Percentiles rank a stretch among this genome's conserved stretches.
Conservation (phyloP, 2,113 vertebrate species). For the chimpanzee (Pan troglodytes) region NHGRI_mPanTro3-v2.1_pri NC_072410.2:25344501-25345000, state of each 20-base stretch:
- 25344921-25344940: neutral
- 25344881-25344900: neutral
- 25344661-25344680: neutral
- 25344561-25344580: neutral
- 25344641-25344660: neutral
- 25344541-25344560: neutral
- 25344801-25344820: neutral
- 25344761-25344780: neutral
- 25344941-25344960: neutral
- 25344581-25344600: neutral
- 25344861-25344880: neutral
- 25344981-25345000: neutral
- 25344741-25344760: neutral
- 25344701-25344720: neutral
- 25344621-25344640: neutral
- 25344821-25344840: neutral
- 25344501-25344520: neutral
- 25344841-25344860: neutral
- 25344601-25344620: neutral
- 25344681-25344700: neutral
- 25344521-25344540: neutral
- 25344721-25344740: neutral
- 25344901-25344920: neutral
- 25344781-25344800: neutral
- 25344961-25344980: neutral